Percentiles rank a stretch among this genome's conserved stretches.
These are phyloP conservation scores for Aleadryas rufinucha DNA, from an alignment of 2,113 vertebrate genomes.

Conservation along the genomic window DNA sequence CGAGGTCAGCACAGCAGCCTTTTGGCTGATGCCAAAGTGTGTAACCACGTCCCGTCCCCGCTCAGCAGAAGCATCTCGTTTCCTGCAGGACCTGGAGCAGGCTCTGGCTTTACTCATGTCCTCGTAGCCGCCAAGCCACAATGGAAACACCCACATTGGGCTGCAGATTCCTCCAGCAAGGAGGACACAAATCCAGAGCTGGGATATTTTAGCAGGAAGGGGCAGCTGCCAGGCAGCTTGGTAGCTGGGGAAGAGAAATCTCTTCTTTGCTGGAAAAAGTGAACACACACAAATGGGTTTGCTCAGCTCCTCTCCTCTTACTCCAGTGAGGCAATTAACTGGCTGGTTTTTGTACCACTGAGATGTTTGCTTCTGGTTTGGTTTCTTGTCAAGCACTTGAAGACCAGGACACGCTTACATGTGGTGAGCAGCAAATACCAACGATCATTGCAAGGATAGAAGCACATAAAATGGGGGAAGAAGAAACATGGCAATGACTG, in stretches of 20 bases:
- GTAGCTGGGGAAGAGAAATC: neutral
- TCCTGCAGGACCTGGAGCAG: neutral
- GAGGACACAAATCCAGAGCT: neutral
- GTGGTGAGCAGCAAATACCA: neutral
- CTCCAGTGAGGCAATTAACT: neutral
- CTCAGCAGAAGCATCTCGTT: neutral
- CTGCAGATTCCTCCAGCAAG: neutral
- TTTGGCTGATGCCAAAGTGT: fast-evolving
- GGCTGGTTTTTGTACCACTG: neutral
- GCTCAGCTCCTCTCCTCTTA: neutral
- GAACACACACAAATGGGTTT: neutral
- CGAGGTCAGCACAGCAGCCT: neutral
- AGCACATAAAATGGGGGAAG: neutral
- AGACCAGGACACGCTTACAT: neutral
- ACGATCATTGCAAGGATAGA: neutral
- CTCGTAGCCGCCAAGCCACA: neutral
- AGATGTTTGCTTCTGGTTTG: neutral
- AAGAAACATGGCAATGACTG: neutral
- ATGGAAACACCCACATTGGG: neutral
- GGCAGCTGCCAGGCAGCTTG: neutral
- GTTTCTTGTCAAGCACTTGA: neutral
- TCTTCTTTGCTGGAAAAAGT: neutral
- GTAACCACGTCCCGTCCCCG: neutral
- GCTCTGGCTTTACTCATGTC: neutral
- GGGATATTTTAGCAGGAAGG: neutral